Conservation (phyloP, 2,113 vertebrate genomes). For the Typhlomys cinereus region DNA sequence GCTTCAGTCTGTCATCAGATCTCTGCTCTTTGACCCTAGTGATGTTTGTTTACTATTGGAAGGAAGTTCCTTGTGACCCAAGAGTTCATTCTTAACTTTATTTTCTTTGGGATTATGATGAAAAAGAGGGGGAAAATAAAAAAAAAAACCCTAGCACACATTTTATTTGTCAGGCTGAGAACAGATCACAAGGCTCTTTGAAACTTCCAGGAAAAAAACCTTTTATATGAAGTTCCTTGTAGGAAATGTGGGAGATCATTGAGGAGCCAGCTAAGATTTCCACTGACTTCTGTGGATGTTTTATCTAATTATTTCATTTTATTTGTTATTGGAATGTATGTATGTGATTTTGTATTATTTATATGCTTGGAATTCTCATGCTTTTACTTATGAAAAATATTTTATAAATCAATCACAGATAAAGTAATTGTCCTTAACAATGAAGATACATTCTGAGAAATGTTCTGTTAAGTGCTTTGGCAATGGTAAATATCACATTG, state of each 20-base stretch:
- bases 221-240: not conserved
- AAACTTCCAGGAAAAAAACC: constrained; percentile 48
- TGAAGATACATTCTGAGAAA: too few species aligned
- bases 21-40: not conserved
- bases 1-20: constrained; percentile 20
- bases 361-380: too few species aligned
- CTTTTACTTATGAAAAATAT: too few species aligned
- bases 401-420: too few species aligned
- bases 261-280: not conserved
- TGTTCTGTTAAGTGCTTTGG: too few species aligned
- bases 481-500: too few species aligned
- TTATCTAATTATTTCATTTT: too few species aligned
- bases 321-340: not conserved
- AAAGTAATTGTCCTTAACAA: too few species aligned
- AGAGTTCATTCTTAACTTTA: not conserved
- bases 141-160: not conserved
- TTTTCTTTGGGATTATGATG: not conserved
- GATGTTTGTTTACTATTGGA: not conserved
- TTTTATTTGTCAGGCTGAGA: not conserved
- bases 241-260: not conserved
- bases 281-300: not conserved
- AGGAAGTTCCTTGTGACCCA: not conserved
- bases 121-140: not conserved
- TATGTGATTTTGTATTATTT: too few species aligned
- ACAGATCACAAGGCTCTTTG: not conserved